These are phyloP conservation scores for Phrynocephalus vlangalii DNA, from an alignment of 2,797 vertebrate genomes.

Conservation along the genomic window DNA sequence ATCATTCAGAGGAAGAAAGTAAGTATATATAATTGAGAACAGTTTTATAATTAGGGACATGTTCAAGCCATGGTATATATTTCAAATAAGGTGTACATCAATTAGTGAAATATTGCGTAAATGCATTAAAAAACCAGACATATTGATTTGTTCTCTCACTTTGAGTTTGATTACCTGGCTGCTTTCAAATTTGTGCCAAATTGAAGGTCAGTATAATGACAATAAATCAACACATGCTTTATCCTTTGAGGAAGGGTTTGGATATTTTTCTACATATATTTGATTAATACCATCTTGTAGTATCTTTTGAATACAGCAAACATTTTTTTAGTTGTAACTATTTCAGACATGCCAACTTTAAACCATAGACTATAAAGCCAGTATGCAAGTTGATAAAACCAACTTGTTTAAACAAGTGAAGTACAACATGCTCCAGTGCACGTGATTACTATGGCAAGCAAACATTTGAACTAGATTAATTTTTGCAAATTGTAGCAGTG, in stretches of 20 bases:
- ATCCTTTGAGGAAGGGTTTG: neutral
- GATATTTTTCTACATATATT: neutral
- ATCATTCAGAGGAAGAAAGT: constrained; percentile 81
- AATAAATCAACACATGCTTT: neutral
- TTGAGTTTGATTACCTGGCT: neutral
- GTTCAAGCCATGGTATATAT: no score
- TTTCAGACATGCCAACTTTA: neutral
- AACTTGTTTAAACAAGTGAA: neutral
- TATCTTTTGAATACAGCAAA: neutral
- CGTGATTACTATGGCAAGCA: neutral
- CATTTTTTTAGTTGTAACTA: neutral
- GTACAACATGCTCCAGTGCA: neutral
- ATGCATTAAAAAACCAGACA: neutral
- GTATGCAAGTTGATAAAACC: neutral
- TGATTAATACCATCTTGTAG: neutral
- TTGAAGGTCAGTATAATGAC: neutral
- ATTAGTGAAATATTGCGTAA: neutral
- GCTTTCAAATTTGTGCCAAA: neutral
- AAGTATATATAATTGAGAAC: constrained; percentile 59
- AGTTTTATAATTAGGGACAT: no score
- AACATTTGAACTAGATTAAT: neutral
- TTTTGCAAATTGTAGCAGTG: neutral
- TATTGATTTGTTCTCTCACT: neutral
- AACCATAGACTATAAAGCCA: no score
- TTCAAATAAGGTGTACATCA: neutral